A percentile compares a stretch with the other conserved stretches of the same genome.
Evolutionary conservation across 92 coral and sea anemone species (phyloP).

Genomic region (Porites lobata): DNA sequence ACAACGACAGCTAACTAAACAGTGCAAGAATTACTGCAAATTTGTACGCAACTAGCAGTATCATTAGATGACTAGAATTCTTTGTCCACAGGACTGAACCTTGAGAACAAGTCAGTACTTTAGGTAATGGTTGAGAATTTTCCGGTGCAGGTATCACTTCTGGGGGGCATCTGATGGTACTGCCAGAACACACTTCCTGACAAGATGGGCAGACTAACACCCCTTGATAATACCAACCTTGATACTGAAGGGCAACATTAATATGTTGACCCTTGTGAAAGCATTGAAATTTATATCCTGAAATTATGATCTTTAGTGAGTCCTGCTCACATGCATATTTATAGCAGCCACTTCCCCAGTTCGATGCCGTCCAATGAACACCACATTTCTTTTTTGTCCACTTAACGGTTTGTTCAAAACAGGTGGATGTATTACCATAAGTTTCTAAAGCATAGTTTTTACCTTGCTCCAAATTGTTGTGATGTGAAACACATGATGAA

Average conservation of each 20-base stretch:
- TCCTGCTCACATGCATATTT: conserved; percentile 66
- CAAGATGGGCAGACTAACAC: conserved; percentile 87
- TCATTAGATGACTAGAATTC: not conserved
- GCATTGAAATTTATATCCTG: conserved; percentile 82
- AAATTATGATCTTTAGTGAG: conserved; percentile 76
- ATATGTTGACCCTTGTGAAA: conserved; percentile 79
- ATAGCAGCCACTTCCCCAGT: conserved; percentile 99
- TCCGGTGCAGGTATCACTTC: conserved; percentile 61
- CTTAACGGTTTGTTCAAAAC: conserved; percentile 78
- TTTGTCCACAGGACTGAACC: not conserved
- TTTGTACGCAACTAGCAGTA: not conserved
- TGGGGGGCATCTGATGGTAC: conserved; percentile 72
- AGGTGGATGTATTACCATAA: conserved; percentile 72
- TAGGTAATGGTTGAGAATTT: conserved; percentile 66
- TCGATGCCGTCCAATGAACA: conserved; percentile 73
- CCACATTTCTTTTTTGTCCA: conserved; percentile 84
- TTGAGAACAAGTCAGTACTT: conserved; percentile 47
- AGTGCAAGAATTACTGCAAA: not conserved
- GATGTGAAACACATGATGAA: conserved; percentile 74
- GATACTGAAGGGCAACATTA: conserved; percentile 60
- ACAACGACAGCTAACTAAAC: not conserved
- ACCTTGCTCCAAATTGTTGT: conserved; percentile 59
- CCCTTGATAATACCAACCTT: conserved; percentile 76
- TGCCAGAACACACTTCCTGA: conserved; percentile 71
- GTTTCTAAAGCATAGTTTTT: conserved; percentile 82